Conservation (phyloP, 2,113 vertebrate genomes). For the Monarcha castaneiventris region DNA sequence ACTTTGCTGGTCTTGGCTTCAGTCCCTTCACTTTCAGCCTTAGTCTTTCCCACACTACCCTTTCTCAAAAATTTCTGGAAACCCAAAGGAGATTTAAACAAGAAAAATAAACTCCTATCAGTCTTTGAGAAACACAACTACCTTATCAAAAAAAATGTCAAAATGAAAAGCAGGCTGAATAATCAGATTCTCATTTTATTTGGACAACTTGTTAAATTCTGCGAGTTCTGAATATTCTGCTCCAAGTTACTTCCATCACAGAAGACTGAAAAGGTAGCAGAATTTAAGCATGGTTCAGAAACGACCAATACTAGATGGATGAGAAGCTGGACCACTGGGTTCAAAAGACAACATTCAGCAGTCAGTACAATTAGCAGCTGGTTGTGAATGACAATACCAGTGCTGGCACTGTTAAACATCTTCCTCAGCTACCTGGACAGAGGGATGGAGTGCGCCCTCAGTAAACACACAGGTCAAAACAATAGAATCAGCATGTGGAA, state of each 20-base stretch:
- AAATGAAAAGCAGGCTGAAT: not conserved
- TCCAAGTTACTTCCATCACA: not conserved
- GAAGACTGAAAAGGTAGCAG: not conserved
- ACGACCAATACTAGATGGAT: not conserved
- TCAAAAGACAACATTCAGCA: not conserved
- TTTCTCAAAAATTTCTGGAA: not conserved
- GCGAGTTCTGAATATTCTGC: not conserved
- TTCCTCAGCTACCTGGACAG: not conserved
- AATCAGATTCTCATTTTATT: not conserved
- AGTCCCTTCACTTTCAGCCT: not conserved
- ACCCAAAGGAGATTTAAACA: not conserved
- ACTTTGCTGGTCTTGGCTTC: not conserved
- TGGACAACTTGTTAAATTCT: not conserved
- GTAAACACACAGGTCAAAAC: not conserved
- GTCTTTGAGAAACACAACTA: not conserved
- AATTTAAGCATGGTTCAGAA: not conserved
- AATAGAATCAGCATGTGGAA: not conserved
- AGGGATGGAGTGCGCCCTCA: not conserved
- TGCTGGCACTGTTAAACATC: not conserved
- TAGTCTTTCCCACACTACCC: not conserved
- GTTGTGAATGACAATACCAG: not conserved
- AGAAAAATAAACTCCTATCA: not conserved
- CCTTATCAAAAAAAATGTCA: not conserved
- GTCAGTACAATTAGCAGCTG: not conserved
- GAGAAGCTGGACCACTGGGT: not conserved